A percentile compares a stretch with the other conserved stretches of the same genome.
These are phyloP conservation scores for Leucophenga varia DNA, from an alignment of 1,140 invertebrate genomes.

Conservation along the genomic window DNA sequence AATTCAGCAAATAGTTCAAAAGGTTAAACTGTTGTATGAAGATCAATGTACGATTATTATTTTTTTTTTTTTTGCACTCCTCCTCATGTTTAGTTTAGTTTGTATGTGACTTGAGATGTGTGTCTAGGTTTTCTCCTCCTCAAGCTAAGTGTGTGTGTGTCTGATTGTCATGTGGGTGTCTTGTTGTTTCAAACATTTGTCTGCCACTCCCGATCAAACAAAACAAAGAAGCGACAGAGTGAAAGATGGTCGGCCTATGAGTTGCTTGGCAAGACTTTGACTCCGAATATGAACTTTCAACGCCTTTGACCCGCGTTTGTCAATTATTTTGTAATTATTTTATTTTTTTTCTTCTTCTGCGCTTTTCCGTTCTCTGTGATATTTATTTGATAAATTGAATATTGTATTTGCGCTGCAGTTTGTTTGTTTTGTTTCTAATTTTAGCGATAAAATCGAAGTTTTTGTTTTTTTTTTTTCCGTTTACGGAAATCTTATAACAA, in stretches of 20 bases:
- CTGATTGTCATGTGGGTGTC: conserved; percentile 31
- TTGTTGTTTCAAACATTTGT: conserved; percentile 24
- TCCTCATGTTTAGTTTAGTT: conserved; percentile 7
- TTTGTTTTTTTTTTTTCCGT: neutral
- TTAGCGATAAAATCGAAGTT: conserved; percentile 1
- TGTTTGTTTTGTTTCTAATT: neutral
- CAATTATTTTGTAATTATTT: conserved; percentile 52
- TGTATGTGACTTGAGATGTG: too few relatives aligned
- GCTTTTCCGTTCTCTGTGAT: too few relatives aligned
- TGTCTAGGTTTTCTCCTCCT: too few relatives aligned
- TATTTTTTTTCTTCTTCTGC: conserved; percentile 17
- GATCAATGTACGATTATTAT: conserved; percentile 37
- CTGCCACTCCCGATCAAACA: conserved; percentile 13
- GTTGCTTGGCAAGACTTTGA: neutral
- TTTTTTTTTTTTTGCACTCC: neutral
- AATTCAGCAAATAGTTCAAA: conserved; percentile 41
- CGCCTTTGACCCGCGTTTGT: conserved; percentile 34
- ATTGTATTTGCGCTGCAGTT: conserved; percentile 19
- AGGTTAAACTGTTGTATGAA: conserved; percentile 49
- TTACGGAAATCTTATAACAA: conserved; percentile 1
- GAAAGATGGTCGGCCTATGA: neutral
- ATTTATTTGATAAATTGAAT: conserved; percentile 45
- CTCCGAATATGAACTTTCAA: neutral
- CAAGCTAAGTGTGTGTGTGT: conserved; percentile 2
- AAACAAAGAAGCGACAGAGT: neutral